These are phyloP conservation scores for Melinaea marsaeus DNA, from an alignment of 2,888 invertebrate genomes.

Conservation along the genomic window DNA sequence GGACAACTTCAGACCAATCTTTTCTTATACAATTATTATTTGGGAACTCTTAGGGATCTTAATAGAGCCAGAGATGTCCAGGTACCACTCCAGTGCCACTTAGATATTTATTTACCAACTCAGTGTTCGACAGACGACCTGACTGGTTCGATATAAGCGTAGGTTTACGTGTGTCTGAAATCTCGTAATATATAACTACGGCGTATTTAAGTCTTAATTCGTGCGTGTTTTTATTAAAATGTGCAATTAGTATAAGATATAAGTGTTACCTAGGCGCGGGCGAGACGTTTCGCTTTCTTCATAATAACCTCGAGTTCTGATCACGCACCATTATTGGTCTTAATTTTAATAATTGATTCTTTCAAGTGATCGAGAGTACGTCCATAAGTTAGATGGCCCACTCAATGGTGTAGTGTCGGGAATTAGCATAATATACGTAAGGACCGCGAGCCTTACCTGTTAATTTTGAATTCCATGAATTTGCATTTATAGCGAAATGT, in stretches of 20 bases:
- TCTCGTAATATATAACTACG: slow-evolving; percentile 73
- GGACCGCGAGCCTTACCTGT: slow-evolving; percentile 56
- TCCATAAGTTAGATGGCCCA: too few relatives aligned
- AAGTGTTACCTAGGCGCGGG: slow-evolving; percentile 73
- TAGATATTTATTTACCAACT: slow-evolving; percentile 57
- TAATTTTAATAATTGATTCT: slow-evolving; percentile 24
- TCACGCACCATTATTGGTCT: slow-evolving; percentile 39
- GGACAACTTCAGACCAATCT: too few relatives aligned
- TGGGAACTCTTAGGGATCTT: too few relatives aligned
- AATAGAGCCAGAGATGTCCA: neutral
- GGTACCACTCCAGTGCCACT: slow-evolving; percentile 61
- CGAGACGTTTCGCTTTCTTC: slow-evolving; percentile 35
- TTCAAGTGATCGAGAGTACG: too few relatives aligned
- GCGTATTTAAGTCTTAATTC: slow-evolving; percentile 64
- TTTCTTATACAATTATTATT: too few relatives aligned
- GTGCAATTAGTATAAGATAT: slow-evolving; percentile 67
- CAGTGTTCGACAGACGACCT: neutral
- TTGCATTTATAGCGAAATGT: slow-evolving; percentile 78
- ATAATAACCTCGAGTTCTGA: slow-evolving; percentile 33
- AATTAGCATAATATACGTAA: slow-evolving; percentile 71
- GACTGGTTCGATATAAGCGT: slow-evolving; percentile 58
- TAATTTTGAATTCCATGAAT: slow-evolving; percentile 77
- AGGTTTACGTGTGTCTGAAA: slow-evolving; percentile 73
- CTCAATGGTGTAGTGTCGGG: slow-evolving; percentile 8
- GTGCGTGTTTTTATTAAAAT: slow-evolving; percentile 71